Evolutionary conservation across 2,113 vertebrate species (phyloP).

Genomic region (Nothocercus julius): DNA sequence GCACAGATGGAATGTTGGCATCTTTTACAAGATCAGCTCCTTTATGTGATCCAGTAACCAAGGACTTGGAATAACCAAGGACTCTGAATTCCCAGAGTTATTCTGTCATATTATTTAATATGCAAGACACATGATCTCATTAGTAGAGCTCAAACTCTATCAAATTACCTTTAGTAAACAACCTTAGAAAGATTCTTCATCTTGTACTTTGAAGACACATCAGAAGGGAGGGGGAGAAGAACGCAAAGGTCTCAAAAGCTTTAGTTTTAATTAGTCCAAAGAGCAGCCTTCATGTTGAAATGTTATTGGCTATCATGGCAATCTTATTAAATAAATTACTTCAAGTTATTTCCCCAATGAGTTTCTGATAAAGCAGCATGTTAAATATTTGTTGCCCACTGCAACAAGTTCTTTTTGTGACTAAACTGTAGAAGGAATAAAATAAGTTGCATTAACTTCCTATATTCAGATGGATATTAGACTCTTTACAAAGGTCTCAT

Average conservation of each 20-base stretch:
- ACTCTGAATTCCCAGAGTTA: not conserved
- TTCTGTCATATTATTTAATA: conserved; percentile 14
- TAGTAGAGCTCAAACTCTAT: conserved; percentile 55
- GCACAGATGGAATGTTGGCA: not conserved
- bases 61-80: not conserved
- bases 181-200: conserved; percentile 4
- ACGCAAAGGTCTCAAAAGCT: conserved; percentile 26
- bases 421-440: not conserved
- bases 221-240: not conserved
- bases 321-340: conserved; percentile 52
- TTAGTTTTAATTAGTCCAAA: conserved; percentile 62
- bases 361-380: conserved; percentile 19
- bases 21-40: not conserved
- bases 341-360: conserved; percentile 57
- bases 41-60: not conserved
- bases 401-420: not conserved
- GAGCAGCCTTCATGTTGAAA: conserved; percentile 41
- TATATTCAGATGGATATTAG: not conserved
- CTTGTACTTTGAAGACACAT: not conserved
- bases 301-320: conserved; percentile 40
- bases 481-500: not conserved
- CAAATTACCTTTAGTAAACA: conserved; percentile 67
- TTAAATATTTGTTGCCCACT: not conserved
- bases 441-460: not conserved
- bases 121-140: conserved; percentile 41